phyloP scores from a whole-genome alignment of 2,888 invertebrate genomes.

The Philaethria dido region DNA sequence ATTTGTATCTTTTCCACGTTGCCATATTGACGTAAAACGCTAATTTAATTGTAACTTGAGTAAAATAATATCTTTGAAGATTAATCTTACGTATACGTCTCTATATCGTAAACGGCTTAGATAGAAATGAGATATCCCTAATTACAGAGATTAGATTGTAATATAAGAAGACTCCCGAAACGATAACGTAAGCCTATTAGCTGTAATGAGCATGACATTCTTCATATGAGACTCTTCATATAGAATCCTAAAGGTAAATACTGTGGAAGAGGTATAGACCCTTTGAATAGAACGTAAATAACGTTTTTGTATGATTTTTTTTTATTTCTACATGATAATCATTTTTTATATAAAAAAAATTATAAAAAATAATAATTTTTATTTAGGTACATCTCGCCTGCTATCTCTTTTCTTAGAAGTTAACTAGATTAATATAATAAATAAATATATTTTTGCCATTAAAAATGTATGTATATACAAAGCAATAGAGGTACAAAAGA shows the following conservation, averaged over 20 bases:
- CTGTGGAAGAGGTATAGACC: background rate
- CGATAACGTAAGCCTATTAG: constrained; percentile 36
- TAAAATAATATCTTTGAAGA: constrained; percentile 16
- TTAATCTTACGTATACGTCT: background rate
- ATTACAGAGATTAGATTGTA: constrained; percentile 31
- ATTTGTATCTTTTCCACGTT: background rate
- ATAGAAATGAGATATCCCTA: constrained; percentile 29
- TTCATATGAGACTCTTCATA: constrained; percentile 11
- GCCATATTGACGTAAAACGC: background rate
- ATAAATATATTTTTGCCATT: too few relatives aligned
- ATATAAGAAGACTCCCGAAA: constrained; percentile 35
- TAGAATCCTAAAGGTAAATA: constrained; percentile 10
- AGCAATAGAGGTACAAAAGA: too few relatives aligned
- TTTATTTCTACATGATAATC: too few relatives aligned
- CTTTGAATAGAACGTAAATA: background rate
- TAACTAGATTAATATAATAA: too few relatives aligned
- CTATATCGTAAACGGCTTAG: constrained; percentile 19
- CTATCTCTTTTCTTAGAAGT: too few relatives aligned
- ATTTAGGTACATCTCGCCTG: too few relatives aligned
- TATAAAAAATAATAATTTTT: too few relatives aligned
- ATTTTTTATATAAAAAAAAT: too few relatives aligned
- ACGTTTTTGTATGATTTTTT: background rate
- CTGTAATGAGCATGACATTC: constrained; percentile 29
- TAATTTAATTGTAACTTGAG: constrained; percentile 1
- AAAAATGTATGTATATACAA: too few relatives aligned